Conservation (phyloP, 2,113 vertebrate species). For the Parus major region DNA sequence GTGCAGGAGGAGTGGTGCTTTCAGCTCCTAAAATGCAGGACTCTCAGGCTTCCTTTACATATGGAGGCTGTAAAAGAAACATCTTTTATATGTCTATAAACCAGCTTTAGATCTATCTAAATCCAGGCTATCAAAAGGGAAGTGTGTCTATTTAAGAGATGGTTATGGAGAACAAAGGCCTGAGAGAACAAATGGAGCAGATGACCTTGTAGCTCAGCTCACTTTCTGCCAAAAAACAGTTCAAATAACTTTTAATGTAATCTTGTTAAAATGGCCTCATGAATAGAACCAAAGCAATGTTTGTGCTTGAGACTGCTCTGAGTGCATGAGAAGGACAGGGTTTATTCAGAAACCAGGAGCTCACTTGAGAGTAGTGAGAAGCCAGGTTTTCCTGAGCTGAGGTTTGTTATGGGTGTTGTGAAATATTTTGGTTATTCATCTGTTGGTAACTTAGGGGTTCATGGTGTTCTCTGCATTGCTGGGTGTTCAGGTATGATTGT, state of each 20-base stretch:
- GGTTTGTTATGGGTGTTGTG: neutral
- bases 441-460: neutral
- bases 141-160: neutral
- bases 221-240: neutral
- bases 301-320: neutral
- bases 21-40: accelerated
- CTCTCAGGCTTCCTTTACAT: neutral
- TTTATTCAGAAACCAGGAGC: neutral
- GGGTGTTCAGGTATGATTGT: neutral
- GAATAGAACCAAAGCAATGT: neutral
- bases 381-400: neutral
- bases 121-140: neutral
- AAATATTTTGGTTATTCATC: neutral
- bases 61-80: neutral
- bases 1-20: neutral
- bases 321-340: neutral
- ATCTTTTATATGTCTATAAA: neutral
- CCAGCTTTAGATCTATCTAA: neutral
- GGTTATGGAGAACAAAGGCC: neutral
- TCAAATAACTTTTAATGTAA: neutral
- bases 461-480: neutral
- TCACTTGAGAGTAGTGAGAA: neutral
- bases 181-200: neutral
- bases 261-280: neutral
- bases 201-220: neutral